Conservation (phyloP, 2,888 invertebrate genomes). For the Pristionchus arcanus region DNA sequence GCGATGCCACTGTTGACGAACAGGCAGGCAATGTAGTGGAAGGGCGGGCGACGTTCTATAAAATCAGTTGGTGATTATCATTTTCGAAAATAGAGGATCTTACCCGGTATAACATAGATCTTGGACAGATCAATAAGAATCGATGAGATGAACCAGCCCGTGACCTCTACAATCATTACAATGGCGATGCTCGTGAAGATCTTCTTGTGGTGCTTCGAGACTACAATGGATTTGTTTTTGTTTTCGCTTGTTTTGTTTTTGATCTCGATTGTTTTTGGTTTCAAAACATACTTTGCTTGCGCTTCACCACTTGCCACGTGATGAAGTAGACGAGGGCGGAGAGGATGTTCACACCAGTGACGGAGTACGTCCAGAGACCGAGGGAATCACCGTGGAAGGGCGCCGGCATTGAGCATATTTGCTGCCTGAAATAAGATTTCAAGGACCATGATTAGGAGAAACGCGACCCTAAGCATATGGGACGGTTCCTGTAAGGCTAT, state of each 20-base stretch:
- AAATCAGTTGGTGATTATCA: neutral
- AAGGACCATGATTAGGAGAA: no score
- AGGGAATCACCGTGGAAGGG: neutral
- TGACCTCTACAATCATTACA: neutral
- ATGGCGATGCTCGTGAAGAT: neutral
- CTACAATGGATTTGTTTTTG: neutral
- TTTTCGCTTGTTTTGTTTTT: neutral
- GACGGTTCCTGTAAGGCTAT: no score
- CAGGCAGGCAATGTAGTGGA: slow-evolving; percentile 12
- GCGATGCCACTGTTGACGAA: neutral
- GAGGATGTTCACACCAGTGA: neutral
- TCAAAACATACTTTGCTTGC: neutral
- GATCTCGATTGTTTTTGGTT: neutral
- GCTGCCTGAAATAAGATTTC: neutral
- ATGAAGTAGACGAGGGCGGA: slow-evolving; percentile 3
- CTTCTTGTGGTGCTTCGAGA: neutral
- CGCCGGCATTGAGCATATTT: neutral
- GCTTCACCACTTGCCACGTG: neutral
- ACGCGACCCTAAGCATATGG: no score
- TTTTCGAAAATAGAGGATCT: neutral
- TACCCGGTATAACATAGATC: neutral
- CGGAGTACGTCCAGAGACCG: neutral
- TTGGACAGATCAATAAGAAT: neutral
- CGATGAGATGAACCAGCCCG: neutral
- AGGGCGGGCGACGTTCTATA: neutral